These are phyloP conservation scores for Mystacides longicornis DNA, from an alignment of 2,888 invertebrate genomes.

Conservation along the genomic window DNA sequence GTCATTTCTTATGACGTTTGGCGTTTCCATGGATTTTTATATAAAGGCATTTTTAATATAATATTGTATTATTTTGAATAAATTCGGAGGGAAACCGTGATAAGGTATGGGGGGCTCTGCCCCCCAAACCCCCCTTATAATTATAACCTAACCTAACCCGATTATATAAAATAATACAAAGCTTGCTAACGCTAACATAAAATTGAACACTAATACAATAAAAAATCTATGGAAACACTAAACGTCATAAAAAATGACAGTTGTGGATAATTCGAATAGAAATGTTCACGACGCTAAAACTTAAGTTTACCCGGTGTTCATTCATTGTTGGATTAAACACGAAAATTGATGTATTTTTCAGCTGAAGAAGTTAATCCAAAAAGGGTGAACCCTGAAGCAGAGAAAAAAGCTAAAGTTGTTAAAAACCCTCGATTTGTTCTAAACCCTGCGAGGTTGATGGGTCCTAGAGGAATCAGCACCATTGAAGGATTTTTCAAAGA, in stretches of 20 bases:
- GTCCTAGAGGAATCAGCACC: slow-evolving; percentile 73
- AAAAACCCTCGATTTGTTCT: slow-evolving; percentile 62
- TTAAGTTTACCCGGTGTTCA: background rate
- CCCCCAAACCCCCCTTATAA: too few species aligned
- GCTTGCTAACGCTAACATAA: background rate
- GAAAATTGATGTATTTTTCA: slow-evolving; percentile 6
- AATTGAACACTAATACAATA: background rate
- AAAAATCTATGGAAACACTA: background rate
- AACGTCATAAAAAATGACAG: background rate
- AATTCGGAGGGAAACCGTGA: too few species aligned
- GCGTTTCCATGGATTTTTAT: too few species aligned
- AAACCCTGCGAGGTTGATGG: slow-evolving; percentile 63
- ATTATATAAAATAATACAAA: too few species aligned
- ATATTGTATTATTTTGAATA: too few species aligned
- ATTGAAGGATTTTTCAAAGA: slow-evolving; percentile 73
- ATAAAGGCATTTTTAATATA: too few species aligned
- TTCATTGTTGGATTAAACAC: background rate
- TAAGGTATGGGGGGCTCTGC: too few species aligned
- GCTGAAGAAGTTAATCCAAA: slow-evolving; percentile 27
- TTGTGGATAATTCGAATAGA: slow-evolving; percentile 3
- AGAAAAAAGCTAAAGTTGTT: slow-evolving; percentile 48
- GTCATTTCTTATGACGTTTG: too few species aligned
- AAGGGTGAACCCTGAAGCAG: slow-evolving; percentile 42
- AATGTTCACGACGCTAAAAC: background rate
- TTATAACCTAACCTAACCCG: too few species aligned